These are phyloP conservation scores for Cepaea nemoralis DNA, from an alignment of 1,140 invertebrate species.

Conservation along the genomic window DNA sequence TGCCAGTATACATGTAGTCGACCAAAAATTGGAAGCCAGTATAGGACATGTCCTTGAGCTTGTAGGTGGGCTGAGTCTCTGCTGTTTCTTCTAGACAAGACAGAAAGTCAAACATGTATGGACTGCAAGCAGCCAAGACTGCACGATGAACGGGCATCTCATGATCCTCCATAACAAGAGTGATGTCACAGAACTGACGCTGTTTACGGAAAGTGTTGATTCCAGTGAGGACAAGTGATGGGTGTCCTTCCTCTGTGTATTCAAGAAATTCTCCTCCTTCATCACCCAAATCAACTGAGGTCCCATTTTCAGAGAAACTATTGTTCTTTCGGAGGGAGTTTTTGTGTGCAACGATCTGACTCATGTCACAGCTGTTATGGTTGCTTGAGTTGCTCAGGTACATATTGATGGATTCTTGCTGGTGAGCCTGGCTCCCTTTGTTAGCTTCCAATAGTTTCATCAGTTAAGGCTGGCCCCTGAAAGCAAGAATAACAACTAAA, in stretches of 20 bases:
- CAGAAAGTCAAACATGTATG: conserved; percentile 85
- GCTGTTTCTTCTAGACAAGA: conserved; percentile 60
- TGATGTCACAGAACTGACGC: conserved; percentile 84
- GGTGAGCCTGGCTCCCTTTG: conserved; percentile 20
- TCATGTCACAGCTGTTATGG: neutral
- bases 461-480: neutral
- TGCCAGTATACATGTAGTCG: conserved; percentile 84
- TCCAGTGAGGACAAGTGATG: conserved; percentile 34
- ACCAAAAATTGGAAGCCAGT: conserved; percentile 81
- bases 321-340: neutral
- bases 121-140: conserved; percentile 82
- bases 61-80: conserved; percentile 40
- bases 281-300: neutral
- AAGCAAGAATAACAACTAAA: neutral
- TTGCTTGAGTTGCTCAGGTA: neutral
- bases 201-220: conserved; percentile 82
- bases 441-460: conserved; percentile 40
- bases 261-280: conserved; percentile 31
- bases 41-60: conserved; percentile 78
- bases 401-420: conserved; percentile 6
- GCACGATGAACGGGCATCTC: conserved; percentile 84
- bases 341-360: neutral
- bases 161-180: conserved; percentile 80
- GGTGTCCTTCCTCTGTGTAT: conserved; percentile 29
- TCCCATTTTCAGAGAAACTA: neutral